These are phyloP conservation scores for Malthinus seriepunctatus DNA, from an alignment of 2,888 invertebrate genomes.

Conservation along the genomic window DNA sequence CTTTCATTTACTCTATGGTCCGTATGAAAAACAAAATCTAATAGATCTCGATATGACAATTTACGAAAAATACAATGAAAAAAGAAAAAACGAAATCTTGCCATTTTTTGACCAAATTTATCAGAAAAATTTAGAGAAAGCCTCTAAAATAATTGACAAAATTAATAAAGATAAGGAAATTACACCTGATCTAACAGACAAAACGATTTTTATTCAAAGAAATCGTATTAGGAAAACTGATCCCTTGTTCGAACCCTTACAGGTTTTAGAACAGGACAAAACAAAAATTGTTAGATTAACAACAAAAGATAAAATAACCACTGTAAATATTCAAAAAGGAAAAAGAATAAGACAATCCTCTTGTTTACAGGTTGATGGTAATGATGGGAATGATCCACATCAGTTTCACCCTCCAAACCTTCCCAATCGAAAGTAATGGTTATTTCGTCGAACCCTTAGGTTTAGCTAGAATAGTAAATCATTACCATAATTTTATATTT, in stretches of 20 bases:
- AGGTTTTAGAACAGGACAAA: too few species aligned
- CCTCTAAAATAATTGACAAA: not conserved
- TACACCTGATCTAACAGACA: not conserved
- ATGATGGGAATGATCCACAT: too few species aligned
- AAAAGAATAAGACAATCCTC: too few species aligned
- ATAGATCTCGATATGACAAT: not conserved
- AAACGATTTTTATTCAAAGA: not conserved
- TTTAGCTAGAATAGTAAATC: constrained; percentile 10
- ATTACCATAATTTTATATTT: constrained; percentile 33
- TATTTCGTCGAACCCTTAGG: constrained; percentile 28
- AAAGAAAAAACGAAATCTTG: not conserved
- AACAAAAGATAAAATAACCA: too few species aligned
- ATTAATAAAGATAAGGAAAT: not conserved
- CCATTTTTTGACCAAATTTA: not conserved
- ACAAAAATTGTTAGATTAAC: too few species aligned
- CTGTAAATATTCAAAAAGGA: too few species aligned
- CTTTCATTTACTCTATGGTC: not conserved
- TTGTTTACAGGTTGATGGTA: too few species aligned
- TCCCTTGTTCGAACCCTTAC: too few species aligned
- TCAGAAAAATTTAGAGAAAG: not conserved
- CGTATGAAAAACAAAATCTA: not conserved
- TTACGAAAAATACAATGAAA: not conserved
- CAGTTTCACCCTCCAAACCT: constrained; percentile 22
- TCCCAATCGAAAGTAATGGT: constrained; percentile 21
- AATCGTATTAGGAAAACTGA: too few species aligned